Percentiles rank a stretch among this genome's conserved stretches.
Evolutionary conservation across 2,113 vertebrate species (phyloP).

Genomic region (Hemicordylus capensis): DNA sequence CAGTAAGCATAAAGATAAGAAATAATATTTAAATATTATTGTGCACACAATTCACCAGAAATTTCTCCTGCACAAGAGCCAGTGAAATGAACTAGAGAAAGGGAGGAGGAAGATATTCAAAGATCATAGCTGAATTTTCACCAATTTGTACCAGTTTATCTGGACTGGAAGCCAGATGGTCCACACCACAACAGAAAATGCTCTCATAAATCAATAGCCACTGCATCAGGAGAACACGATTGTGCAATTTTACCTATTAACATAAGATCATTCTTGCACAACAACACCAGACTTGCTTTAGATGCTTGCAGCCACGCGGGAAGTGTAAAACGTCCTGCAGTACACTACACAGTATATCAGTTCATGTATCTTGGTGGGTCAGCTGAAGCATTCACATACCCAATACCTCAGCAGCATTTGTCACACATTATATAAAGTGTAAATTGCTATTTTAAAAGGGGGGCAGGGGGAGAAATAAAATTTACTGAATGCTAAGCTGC

Average conservation of each 20-base stretch:
- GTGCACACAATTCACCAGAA: too few species aligned
- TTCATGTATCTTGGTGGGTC: too few species aligned
- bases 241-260: background rate
- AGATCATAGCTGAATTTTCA: background rate
- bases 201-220: too few species aligned
- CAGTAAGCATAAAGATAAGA: too few species aligned
- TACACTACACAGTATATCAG: too few species aligned
- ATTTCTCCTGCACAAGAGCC: background rate
- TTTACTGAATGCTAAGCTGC: background rate
- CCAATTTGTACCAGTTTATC: background rate
- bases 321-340: too few species aligned
- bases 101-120: background rate
- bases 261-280: too few species aligned
- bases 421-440: background rate
- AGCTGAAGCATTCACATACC: background rate
- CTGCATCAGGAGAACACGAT: background rate
- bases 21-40: too few species aligned
- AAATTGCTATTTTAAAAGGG: background rate
- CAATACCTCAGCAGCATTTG: background rate
- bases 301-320: too few species aligned
- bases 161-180: background rate
- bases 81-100: background rate
- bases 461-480: too few species aligned
- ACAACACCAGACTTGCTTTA: too few species aligned
- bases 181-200: background rate